phyloP scores from a whole-genome alignment of 1,140 invertebrate species.

The Drosophila mojavensis region DNA sequence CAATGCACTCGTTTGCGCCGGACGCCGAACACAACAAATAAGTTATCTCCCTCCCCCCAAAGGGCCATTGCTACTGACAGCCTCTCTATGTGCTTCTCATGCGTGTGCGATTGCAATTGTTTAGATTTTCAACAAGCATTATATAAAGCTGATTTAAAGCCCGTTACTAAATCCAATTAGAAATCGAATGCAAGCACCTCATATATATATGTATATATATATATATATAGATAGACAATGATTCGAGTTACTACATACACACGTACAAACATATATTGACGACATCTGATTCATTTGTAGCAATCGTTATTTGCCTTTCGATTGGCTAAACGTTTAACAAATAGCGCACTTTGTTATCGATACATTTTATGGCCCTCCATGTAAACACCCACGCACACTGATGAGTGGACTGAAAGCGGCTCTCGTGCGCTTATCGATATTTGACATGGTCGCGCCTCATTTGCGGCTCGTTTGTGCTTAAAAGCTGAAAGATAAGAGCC shows the following conservation, averaged over 20 bases:
- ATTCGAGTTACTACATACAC: too few species aligned
- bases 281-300: background rate
- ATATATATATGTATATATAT: too few species aligned
- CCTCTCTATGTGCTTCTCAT: conserved; percentile 12
- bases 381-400: conserved; percentile 6
- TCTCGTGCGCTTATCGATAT: conserved; percentile 9
- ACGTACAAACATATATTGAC: too few species aligned
- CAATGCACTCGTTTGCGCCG: conserved; percentile 28
- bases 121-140: background rate
- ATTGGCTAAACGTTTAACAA: conserved; percentile 10
- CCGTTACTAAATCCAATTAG: too few species aligned
- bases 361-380: conserved; percentile 1
- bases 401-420: conserved; percentile 6
- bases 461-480: conserved; percentile 29
- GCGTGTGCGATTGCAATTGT: background rate
- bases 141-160: too few species aligned
- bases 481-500: conserved; percentile 7
- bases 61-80: conserved; percentile 3
- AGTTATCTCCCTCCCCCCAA: conserved; percentile 16
- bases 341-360: conserved; percentile 12
- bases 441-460: conserved; percentile 26
- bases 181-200: too few species aligned
- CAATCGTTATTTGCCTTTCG: background rate
- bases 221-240: too few species aligned
- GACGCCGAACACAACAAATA: conserved; percentile 29